Evolutionary conservation across 92 coral and sea anemone genomes (phyloP).

Genomic region (Metridium senile): DNA sequence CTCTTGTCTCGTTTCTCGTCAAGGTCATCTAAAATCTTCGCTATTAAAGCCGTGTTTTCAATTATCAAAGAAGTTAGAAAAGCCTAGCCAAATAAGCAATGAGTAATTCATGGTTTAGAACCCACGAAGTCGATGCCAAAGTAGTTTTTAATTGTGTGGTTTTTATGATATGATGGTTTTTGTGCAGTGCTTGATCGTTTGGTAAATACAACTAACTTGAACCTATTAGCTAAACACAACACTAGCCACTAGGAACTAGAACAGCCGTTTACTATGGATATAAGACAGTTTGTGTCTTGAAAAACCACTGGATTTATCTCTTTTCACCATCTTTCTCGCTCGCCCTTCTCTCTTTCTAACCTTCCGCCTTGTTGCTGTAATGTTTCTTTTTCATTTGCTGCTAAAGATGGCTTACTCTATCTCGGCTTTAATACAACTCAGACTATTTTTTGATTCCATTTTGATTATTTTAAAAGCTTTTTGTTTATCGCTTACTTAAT

Average conservation of each 20-base stretch:
- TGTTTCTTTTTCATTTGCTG: no score
- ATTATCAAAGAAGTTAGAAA: neutral
- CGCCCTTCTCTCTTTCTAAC: no score
- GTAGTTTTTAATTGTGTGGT: constrained; percentile 17
- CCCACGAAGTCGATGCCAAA: neutral
- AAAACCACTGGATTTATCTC: no score
- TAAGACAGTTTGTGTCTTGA: no score
- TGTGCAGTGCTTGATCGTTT: constrained; percentile 1
- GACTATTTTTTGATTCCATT: neutral
- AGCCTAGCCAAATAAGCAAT: neutral
- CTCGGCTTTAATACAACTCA: no score
- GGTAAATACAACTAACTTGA: constrained; percentile 22
- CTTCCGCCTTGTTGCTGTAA: no score
- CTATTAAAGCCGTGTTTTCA: neutral
- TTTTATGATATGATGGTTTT: neutral
- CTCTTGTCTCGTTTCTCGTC: neutral
- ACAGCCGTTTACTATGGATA: neutral
- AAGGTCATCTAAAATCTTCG: neutral
- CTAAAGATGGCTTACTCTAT: no score
- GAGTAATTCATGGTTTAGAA: neutral
- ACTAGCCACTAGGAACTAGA: neutral
- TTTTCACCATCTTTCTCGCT: no score
- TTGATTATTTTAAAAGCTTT: neutral
- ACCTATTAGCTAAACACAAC: constrained; percentile 14
- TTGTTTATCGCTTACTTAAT: neutral